Evolutionary conservation across 2,888 invertebrate genomes (phyloP).

Genomic region (Buathra laborator): DNA sequence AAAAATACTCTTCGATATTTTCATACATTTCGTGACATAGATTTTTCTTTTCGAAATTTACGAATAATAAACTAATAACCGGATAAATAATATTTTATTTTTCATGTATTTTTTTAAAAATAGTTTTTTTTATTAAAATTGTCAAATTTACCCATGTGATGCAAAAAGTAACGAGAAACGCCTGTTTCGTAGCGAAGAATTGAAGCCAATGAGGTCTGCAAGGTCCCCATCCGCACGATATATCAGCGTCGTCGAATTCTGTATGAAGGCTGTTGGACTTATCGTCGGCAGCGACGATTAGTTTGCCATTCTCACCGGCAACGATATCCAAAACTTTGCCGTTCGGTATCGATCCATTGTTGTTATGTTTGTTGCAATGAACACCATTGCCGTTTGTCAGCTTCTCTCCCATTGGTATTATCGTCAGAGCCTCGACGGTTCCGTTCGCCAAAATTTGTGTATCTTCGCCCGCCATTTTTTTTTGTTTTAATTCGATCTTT

Average conservation of each 20-base stretch:
- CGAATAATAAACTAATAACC: no score
- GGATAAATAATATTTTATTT: not conserved
- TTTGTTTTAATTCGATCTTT: not conserved
- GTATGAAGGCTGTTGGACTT: conserved; percentile 79
- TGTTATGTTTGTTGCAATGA: conserved; percentile 79
- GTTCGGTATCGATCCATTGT: conserved; percentile 81
- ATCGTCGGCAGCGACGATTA: conserved; percentile 76
- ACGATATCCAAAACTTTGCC: conserved; percentile 79
- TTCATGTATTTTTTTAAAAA: not conserved
- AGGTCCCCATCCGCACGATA: conserved; percentile 93
- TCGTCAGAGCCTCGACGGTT: conserved; percentile 79
- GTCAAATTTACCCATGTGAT: conserved; percentile 90
- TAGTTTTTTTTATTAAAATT: not conserved
- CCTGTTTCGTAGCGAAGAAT: conserved; percentile 93
- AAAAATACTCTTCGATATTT: not conserved
- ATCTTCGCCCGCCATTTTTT: conserved; percentile 81
- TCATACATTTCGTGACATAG: not conserved
- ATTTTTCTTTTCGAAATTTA: not conserved
- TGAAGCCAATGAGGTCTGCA: conserved; percentile 92
- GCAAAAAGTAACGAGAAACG: conserved; percentile 95
- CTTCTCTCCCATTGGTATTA: conserved; percentile 79
- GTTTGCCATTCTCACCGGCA: conserved; percentile 79
- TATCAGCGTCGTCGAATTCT: conserved; percentile 85
- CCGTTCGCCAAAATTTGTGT: conserved; percentile 80
- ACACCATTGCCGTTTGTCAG: conserved; percentile 81